A percentile compares a stretch with the other conserved stretches of the same genome.
Evolutionary conservation across 2,888 invertebrate species (phyloP).

Genomic region (Trachelus stipa): DNA sequence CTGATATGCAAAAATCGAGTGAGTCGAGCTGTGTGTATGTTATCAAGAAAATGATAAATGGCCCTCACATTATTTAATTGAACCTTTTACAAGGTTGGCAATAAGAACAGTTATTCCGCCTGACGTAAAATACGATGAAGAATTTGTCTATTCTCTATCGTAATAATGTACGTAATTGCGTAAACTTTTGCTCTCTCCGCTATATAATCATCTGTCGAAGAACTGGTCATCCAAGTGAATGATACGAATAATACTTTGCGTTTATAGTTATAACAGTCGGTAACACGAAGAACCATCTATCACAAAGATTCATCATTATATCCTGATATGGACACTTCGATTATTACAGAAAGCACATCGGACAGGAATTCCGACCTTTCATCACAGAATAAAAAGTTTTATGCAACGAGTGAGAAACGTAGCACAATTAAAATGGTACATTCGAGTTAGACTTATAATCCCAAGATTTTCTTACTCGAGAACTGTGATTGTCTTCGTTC

Average conservation of each 20-base stretch:
- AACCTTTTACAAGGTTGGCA: not conserved
- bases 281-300: not conserved
- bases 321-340: not conserved
- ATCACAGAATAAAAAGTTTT: not conserved
- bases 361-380: not conserved
- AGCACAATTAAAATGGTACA: not conserved
- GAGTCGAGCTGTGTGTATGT: not conserved
- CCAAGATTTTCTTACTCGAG: not conserved
- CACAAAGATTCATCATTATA: not conserved
- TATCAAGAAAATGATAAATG: not conserved
- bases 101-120: not conserved
- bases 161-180: not conserved
- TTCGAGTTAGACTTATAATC: not conserved
- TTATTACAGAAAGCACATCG: not conserved
- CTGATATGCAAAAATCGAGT: not conserved
- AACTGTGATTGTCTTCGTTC: not conserved
- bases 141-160: not conserved
- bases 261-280: not conserved
- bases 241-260: not conserved
- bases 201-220: not conserved
- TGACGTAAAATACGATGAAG: not conserved
- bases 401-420: not conserved
- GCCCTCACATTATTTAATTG: not conserved
- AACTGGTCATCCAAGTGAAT: not conserved
- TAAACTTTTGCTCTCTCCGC: not conserved